Base-by-base conservation (phyloP, 2,888 invertebrate species). In the Schrankia costaestrigalis region DNA sequence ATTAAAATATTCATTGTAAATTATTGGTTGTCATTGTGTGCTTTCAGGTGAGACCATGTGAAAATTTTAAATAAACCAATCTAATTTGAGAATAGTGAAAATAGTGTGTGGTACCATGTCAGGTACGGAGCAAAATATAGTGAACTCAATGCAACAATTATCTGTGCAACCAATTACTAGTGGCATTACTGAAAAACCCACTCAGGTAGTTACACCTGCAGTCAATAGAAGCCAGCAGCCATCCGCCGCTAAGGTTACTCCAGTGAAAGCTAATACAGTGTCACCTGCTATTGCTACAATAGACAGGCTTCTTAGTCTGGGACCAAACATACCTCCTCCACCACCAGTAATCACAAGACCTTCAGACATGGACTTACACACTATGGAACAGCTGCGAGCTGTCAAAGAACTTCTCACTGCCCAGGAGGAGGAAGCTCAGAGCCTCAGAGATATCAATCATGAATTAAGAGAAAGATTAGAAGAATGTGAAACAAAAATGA, bases 401-500 rank as follows among this genome's bases (percentile, higher is more conserved):
- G 89, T 91, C n/a, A 89, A 90, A 54, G 86, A 90, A 33, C 81
- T 90, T 31, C 83, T 90, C 12, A 77, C 90, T 22, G 77, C 89
- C 30, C 87, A 90, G 46, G 90, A 91, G 53, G 89, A 89, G 40
- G 89, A 90, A 60, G 77, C 90, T 26, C 89, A 90, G 55, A 85
- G 81, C 48, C 83, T 90, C 35, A 76, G 88, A 56, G 89, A 89
- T 15, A 76, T 89, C n/a, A 85, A 89, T 41, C 78, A 82, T 28
- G 86, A 89, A 39, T 58, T 90, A 41, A 74, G 87, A 46, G 89
- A 85, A 36, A 76, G 90, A 34, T 72, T 89, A 49, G 80, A 80
- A 39, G 77, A 81, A 30, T 89, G 81, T 60, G 87, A 87, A 60
- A 70, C 69, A 11, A 86, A 85, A 78, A 79, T 87, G 2, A 85